Base-by-base conservation (phyloP, 2,113 vertebrate species). In the Dunckerocampus dactyliophorus region DNA sequence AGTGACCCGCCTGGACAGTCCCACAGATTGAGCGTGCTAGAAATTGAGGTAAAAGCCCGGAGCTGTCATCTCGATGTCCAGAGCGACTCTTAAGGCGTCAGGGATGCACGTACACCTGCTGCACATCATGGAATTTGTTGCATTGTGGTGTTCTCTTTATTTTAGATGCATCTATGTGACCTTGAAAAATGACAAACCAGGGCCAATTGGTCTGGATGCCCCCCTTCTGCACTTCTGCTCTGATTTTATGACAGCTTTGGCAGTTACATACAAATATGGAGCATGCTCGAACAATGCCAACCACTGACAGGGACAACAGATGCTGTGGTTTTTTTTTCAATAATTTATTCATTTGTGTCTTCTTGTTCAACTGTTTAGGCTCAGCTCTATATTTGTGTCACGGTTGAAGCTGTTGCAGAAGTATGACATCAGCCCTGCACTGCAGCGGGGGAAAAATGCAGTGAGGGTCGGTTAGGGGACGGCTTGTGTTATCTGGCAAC, bases 401-500 rank as follows among this genome's bases (percentile, higher is more conserved):
- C 52, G 52, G 31, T n/a, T 12, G 51, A 53, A 53, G 31, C 28
- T 55, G 28, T 55, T 55, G 52, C 31, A 12, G 6, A 39, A 13
- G 31, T 37, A 37, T 55, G 17, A 37, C 54, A 21, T 56, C 54
- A 56, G 54, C 34, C 14, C 54, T 15, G 34, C 54, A 42, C 19
- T 21, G 34, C 34, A 21, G n/a, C 53, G 39, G 39, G 39, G 12
- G 14, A 43, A 43, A 12, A 43, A 43, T 14, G 39, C 12, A 14
- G 13, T 43, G 8, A 10, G 8, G 8, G 51, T 53, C 16, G 16
- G 10, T 42, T 56, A 21, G 6, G 54, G 34, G 54, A 21, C 20
- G 37, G 12, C 20, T 56, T 42, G 37, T 56, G 17, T 56, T 56
- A 56, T 56, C 54, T 21, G n/a, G 31, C 53, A 55, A 55, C 53